Evolutionary conservation across 2,888 invertebrate genomes (phyloP), one percentile per base, ranked within the genome.

Genomic region (Trissonchulus latispiculum): DNA sequence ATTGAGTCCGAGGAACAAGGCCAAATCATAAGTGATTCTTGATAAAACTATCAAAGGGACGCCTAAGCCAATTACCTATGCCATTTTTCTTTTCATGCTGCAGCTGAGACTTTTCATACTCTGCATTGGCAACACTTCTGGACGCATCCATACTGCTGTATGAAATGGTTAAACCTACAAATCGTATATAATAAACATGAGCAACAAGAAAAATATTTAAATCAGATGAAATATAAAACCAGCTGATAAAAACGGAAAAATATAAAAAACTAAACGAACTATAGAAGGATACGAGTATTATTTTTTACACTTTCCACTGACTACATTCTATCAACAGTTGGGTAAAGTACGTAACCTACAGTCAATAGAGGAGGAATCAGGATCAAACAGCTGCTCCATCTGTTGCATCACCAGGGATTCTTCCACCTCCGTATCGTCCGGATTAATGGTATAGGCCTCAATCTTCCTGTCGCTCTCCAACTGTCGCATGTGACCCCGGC

Each of bases 311-410:
- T 23, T 48, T 48, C 8, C 8, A 15, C 8, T 48, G 23, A 48
- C 23, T 48, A 15, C 8, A 23, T 48, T 23, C 48, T 23, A 15
- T 48, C 48, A 48, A 48, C 23, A 15, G 48, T n/a, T n/a, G n/a
- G n/a, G n/a, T n/a, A n/a, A n/a, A n/a, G n/a, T n/a, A n/a, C n/a
- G n/a, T n/a, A n/a, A n/a, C 48, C 23, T 48, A 48, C 48, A 48
- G 23, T 48, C 23, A 48, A 8, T 48, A 23, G 8, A 15, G 23
- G 8, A 15, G 48, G 48, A 23, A 37, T 36, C 61, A 48, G 8
- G 15, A 29, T 69, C 72, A 35, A 72, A 72, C 72, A 72, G 33
- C 36, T 28, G 37, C 36, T 70, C 72, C 67, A 68, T 72, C 28
- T 36, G 35, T 31, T 18, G 29, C 36, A 36, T 72, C 18, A 72